Conservation (phyloP, 92 coral and sea anemone genomes). For the Meandrina meandrites region DNA sequence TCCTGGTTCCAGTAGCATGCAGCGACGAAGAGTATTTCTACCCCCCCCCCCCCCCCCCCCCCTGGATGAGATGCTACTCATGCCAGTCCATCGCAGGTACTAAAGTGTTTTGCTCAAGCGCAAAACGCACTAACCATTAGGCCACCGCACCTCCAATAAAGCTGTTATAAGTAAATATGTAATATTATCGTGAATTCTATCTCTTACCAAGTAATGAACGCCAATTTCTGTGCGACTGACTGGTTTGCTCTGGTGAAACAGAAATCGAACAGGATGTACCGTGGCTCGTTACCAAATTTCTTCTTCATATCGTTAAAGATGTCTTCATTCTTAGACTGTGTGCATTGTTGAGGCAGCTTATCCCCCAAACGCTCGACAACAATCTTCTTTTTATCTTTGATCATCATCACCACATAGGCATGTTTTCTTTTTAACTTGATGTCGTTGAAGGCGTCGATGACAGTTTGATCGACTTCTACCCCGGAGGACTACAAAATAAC, state of each 20-base stretch:
- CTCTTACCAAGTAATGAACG: slow-evolving; percentile 63
- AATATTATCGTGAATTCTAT: not conserved
- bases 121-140: no score
- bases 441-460: slow-evolving; percentile 23
- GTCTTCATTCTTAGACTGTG: slow-evolving; percentile 29
- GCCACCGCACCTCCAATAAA: no score
- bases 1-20: no score
- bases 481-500: slow-evolving; percentile 52
- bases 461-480: slow-evolving; percentile 44
- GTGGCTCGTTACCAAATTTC: slow-evolving; percentile 37
- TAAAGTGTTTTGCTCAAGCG: no score
- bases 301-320: slow-evolving; percentile 31
- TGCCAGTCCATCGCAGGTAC: no score
- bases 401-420: slow-evolving; percentile 45
- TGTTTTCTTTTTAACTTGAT: slow-evolving; percentile 36
- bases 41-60: no score
- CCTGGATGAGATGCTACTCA: no score
- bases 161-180: no score
- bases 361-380: slow-evolving; percentile 26
- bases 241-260: slow-evolving; percentile 38
- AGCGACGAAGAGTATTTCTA: no score
- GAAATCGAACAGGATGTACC: slow-evolving; percentile 59
- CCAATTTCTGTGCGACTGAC: slow-evolving; percentile 35
- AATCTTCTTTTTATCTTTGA: slow-evolving; percentile 44
- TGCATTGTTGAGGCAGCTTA: slow-evolving; percentile 25